These are phyloP conservation scores for Thripadectes ignobilis DNA, from an alignment of 2,797 vertebrate species.

Conservation along the genomic window DNA sequence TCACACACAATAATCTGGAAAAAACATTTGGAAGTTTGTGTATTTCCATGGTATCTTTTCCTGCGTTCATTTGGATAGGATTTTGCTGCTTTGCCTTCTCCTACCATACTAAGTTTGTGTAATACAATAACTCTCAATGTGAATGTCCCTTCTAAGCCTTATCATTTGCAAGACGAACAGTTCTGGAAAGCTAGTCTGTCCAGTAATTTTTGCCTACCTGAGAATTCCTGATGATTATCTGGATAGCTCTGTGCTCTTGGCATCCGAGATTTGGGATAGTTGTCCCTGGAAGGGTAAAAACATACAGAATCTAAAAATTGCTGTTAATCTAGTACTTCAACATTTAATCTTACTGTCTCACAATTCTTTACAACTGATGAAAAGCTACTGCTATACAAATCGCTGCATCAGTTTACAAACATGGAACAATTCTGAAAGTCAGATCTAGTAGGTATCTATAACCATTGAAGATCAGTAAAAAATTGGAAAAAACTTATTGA, in stretches of 20 bases:
- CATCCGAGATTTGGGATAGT: constrained; percentile 95
- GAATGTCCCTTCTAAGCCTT: neutral
- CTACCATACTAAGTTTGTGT: neutral
- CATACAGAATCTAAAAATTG: neutral
- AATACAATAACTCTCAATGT: neutral
- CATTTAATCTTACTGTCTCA: neutral
- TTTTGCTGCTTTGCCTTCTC: neutral
- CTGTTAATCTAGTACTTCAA: neutral
- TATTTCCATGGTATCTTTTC: neutral
- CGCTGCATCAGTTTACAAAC: neutral
- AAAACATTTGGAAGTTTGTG: neutral
- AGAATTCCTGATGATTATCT: constrained; percentile 98
- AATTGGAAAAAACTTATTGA: neutral
- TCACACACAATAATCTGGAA: neutral
- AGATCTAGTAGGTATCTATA: neutral
- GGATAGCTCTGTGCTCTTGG: constrained; percentile 98
- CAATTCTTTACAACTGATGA: neutral
- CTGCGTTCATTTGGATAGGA: neutral
- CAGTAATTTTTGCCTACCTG: constrained; percentile 78
- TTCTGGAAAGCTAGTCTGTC: neutral
- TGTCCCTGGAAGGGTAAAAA: constrained; percentile 82
- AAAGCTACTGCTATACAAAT: neutral
- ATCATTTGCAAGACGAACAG: neutral
- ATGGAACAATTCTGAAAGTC: neutral
- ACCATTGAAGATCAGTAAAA: neutral